Base-by-base conservation (phyloP, 2,113 vertebrate genomes). In the Neogale vison region DNA sequence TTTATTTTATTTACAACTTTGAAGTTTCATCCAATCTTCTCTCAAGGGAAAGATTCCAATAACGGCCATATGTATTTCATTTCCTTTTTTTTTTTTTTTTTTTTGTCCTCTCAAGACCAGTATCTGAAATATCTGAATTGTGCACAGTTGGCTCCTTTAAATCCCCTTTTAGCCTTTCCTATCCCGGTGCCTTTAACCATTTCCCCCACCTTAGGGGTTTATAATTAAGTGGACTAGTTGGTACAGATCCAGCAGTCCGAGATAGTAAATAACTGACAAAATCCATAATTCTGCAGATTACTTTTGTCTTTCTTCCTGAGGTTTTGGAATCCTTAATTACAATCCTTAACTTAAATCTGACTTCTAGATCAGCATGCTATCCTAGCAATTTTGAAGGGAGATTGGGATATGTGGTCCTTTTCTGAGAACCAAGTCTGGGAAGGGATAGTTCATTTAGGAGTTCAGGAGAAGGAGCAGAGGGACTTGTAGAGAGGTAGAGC, bases 1-100 rank as follows among this genome's bases (percentile, higher is more conserved):
- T 80, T 96, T 72, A 45, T 93, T 96, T 85, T 89, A 76, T n/a
- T 85, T 82, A 86, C 24, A 61, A 31, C 36, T 63, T 90, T 71
- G 39, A 90, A 13, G 39, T 95, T 80, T 88, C 36, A 23, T 61
- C 3, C 63, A 67, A 39, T 90, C 63, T 79, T 95, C 42, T 77
- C 26, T 57, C 69, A 88, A 77, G 85, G n/a, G 34, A 61, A 81
- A 83, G 88, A n/a, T 59, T 79, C 63, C 21, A 74, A 4, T 29
- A 31, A 87, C 0, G 8, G 67, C 61, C 76, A 45, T 36, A 59
- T 12, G 39, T 50, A 67, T n/a, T 36, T 83, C 50, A 83, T 63
- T 92, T 92, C 24, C 67, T 82, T 63, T 82, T 94, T 94, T 93
- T 79, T 42, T 42, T 79, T 42, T 42, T n/a, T 39, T 42, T 52